These are phyloP conservation scores for Neosilurus mollespiculum DNA, from an alignment of 2,797 vertebrate genomes.

Conservation along the genomic window DNA sequence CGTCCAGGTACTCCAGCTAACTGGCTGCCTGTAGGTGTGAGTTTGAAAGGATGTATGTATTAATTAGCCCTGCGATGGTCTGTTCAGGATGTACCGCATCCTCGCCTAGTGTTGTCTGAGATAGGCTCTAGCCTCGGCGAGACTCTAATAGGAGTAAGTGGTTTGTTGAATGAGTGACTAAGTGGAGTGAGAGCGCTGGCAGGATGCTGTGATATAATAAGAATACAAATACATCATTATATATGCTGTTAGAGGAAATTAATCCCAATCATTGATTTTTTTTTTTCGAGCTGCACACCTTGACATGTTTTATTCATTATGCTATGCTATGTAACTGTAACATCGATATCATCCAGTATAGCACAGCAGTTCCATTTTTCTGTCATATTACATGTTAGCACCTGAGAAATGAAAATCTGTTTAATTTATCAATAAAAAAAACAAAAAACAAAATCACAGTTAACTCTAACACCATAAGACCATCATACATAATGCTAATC, in stretches of 20 bases:
- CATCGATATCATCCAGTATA: background rate
- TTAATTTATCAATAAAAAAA: background rate
- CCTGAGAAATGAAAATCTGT: conserved; percentile 26
- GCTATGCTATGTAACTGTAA: background rate
- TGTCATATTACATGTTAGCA: conserved; percentile 20
- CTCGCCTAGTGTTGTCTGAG: too few species aligned
- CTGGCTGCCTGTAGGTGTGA: too few species aligned
- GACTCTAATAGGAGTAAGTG: too few species aligned
- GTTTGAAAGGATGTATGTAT: too few species aligned
- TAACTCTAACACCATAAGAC: background rate
- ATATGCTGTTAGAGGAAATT: background rate
- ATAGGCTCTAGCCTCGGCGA: too few species aligned
- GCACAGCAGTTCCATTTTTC: conserved; percentile 17
- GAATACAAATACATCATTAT: background rate
- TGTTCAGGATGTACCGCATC: too few species aligned
- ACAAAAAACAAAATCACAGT: background rate
- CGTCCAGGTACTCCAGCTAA: too few species aligned
- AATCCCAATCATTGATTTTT: background rate
- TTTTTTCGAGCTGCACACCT: background rate
- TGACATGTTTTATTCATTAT: background rate
- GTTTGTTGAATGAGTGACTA: too few species aligned
- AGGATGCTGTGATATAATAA: conserved; percentile 3
- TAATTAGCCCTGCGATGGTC: too few species aligned
- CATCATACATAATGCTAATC: background rate
- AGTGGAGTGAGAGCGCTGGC: too few species aligned